Percentiles rank a stretch among this genome's conserved stretches.
Conservation (phyloP, 2,797 vertebrate genomes). For the Geotrypetes seraphini region DNA sequence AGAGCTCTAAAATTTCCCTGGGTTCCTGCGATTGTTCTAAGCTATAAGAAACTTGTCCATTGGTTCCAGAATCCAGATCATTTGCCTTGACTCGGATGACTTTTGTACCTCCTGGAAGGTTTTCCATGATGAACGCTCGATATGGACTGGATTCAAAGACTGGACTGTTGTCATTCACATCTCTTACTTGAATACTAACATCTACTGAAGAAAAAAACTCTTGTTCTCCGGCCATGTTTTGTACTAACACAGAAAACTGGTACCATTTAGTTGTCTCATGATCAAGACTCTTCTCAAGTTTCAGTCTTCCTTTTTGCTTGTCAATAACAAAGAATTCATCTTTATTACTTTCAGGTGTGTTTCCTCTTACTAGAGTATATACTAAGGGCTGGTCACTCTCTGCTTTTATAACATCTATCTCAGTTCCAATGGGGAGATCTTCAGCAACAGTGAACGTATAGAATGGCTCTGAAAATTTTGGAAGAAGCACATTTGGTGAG, state of each 20-base stretch:
- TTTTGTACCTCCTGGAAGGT: conserved; percentile 71
- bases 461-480: conserved; percentile 81
- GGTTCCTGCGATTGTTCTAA: conserved; percentile 69
- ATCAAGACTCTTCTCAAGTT: conserved; percentile 85
- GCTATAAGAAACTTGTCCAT: conserved; percentile 81
- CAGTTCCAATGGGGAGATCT: conserved; percentile 78
- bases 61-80: conserved; percentile 82
- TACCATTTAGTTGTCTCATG: conserved; percentile 94
- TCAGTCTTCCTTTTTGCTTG: conserved; percentile 73
- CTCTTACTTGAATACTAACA: conserved; percentile 86
- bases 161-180: conserved; percentile 86
- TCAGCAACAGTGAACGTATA: conserved; percentile 82
- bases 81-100: conserved; percentile 86
- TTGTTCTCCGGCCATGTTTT: conserved; percentile 53
- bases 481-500: conserved; percentile 66
- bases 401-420: conserved; percentile 77
- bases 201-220: conserved; percentile 71
- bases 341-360: conserved; percentile 83
- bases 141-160: conserved; percentile 85
- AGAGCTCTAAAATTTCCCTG: conserved; percentile 66
- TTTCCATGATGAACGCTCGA: conserved; percentile 81
- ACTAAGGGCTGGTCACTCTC: conserved; percentile 62
- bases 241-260: conserved; percentile 73
- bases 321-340: conserved; percentile 84
- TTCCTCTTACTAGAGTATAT: conserved; percentile 79